These are phyloP conservation scores for Eubasilissa splendida DNA, from an alignment of 2,888 invertebrate species.

Conservation along the genomic window DNA sequence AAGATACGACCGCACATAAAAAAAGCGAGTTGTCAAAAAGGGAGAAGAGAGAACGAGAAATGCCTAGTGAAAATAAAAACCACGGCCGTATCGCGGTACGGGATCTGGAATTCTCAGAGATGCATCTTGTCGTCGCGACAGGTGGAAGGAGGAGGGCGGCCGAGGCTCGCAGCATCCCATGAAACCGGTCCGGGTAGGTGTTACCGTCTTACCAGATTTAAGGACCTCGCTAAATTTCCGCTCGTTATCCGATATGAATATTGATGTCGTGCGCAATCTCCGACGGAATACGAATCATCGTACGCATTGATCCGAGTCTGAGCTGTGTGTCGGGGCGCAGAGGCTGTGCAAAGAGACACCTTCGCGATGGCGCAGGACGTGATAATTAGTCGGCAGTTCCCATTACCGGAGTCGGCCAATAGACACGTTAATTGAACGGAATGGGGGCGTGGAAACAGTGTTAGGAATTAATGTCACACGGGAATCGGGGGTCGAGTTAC, in stretches of 20 bases:
- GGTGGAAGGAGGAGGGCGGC: conserved; percentile 43
- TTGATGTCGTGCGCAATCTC: not conserved
- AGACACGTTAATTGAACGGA: conserved; percentile 6
- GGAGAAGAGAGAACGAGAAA: conserved; percentile 52
- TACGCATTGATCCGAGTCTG: no score
- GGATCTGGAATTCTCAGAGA: conserved; percentile 52
- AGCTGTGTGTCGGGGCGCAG: not conserved
- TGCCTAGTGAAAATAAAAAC: conserved; percentile 53
- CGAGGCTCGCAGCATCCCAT: conserved; percentile 22
- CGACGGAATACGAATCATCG: no score
- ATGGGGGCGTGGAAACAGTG: conserved; percentile 2
- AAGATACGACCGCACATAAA: conserved; percentile 38
- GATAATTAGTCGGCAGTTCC: not conserved
- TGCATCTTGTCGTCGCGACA: conserved; percentile 56
- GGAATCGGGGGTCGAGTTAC: not conserved
- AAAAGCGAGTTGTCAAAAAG: conserved; percentile 51
- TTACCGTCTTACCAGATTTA: conserved; percentile 42
- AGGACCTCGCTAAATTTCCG: conserved; percentile 33
- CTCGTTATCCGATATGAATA: conserved; percentile 27
- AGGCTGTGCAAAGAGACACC: conserved; percentile 11
- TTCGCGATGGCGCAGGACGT: conserved; percentile 18
- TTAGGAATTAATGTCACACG: conserved; percentile 9
- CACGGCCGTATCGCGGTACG: conserved; percentile 43
- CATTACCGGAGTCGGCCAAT: conserved; percentile 14
- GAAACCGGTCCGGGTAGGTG: conserved; percentile 37